Evolutionary conservation across 2,797 vertebrate species (phyloP).

Genomic region (Cyprinella venusta): DNA sequence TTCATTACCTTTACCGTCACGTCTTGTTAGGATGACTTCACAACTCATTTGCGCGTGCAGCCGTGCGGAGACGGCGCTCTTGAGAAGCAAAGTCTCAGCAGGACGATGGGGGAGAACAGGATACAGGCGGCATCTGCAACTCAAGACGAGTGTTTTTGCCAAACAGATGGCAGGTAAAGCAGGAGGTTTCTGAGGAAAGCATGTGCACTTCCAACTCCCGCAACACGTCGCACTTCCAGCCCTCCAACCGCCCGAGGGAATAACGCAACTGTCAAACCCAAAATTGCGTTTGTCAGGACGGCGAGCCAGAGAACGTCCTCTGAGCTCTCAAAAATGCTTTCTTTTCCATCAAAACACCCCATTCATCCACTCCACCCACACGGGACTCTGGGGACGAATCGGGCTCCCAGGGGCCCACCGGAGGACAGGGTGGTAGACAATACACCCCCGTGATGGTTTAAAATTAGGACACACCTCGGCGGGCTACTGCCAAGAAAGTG

Average conservation of each 20-base stretch:
- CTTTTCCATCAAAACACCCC: slow-evolving; percentile 14
- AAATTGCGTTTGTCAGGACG: slow-evolving; percentile 24
- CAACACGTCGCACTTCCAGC: slow-evolving; percentile 9
- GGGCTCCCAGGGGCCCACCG: slow-evolving; percentile 6
- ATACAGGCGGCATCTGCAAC: slow-evolving; percentile 25
- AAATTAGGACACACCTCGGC: slow-evolving; percentile 50
- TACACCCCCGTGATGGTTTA: slow-evolving; percentile 10
- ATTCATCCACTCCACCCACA: not conserved
- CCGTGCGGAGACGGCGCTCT: slow-evolving; percentile 50
- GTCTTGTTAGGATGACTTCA: slow-evolving; percentile 59
- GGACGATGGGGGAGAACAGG: not conserved
- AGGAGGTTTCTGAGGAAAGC: slow-evolving; percentile 16
- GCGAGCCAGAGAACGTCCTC: not conserved
- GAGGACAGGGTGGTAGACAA: slow-evolving; percentile 48
- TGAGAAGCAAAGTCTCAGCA: slow-evolving; percentile 51
- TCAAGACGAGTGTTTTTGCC: not conserved
- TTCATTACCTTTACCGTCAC: slow-evolving; percentile 67
- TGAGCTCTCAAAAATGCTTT: slow-evolving; percentile 37
- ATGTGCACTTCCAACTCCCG: slow-evolving; percentile 21
- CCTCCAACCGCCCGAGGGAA: slow-evolving; percentile 18
- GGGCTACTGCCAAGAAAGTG: slow-evolving; percentile 7
- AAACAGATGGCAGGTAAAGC: slow-evolving; percentile 42
- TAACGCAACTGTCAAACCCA: slow-evolving; percentile 3
- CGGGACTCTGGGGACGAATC: not conserved
- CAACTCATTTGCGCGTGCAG: slow-evolving; percentile 66